Conservation (phyloP, 2,113 vertebrate species). For the Nicator chloris region DNA sequence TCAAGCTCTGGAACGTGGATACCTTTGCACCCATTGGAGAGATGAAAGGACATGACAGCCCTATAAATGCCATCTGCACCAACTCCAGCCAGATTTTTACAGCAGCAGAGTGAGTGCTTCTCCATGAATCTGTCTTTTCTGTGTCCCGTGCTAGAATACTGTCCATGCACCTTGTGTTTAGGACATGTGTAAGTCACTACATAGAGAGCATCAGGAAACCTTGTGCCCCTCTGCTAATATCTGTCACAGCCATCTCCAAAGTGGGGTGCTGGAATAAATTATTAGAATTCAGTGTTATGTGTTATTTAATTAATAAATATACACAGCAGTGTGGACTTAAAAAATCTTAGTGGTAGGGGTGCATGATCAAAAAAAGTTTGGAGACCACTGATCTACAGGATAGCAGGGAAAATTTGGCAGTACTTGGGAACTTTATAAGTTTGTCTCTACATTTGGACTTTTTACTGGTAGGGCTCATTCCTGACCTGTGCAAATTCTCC, state of each 20-base stretch:
- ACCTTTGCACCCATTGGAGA: constrained; percentile 82
- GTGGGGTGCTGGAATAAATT: not conserved
- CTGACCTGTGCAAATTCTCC: not conserved
- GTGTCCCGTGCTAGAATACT: not conserved
- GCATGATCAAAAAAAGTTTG: not conserved
- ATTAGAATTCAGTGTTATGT: not conserved
- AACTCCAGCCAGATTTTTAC: constrained; percentile 93
- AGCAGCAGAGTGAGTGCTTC: constrained; percentile 89
- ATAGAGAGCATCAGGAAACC: not conserved
- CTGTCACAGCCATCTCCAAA: not conserved
- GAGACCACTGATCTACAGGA: not conserved
- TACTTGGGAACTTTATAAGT: not conserved
- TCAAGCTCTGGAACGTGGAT: constrained; percentile 90
- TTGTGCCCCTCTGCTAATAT: not conserved
- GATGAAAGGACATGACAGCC: constrained; percentile 88
- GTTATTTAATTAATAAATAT: not conserved
- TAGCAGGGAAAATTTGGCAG: not conserved
- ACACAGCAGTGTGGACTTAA: not conserved
- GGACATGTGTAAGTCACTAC: not conserved
- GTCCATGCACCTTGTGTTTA: not conserved
- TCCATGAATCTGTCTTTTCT: not conserved
- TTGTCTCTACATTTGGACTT: not conserved
- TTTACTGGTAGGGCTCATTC: not conserved
- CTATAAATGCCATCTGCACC: constrained; percentile 89
- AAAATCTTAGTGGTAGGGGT: not conserved